These are phyloP conservation scores for Ornithoptera priamus DNA, from an alignment of 2,888 invertebrate species.

Conservation along the genomic window DNA sequence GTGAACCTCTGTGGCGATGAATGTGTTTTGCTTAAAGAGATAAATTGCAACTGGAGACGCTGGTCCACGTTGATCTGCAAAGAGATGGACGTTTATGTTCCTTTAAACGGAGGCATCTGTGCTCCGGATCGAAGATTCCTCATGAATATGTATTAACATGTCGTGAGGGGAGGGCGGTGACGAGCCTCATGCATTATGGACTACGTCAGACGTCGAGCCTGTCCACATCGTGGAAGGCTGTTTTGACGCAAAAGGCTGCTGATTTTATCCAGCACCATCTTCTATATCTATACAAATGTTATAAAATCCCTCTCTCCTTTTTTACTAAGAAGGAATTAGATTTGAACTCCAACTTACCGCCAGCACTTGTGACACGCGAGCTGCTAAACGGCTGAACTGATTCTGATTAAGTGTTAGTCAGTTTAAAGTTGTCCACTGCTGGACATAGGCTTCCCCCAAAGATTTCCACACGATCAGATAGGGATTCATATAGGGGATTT, in stretches of 20 bases:
- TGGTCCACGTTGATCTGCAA: background rate
- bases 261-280: slow-evolving; percentile 11
- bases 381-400: too few species aligned
- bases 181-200: slow-evolving; percentile 23
- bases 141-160: slow-evolving; percentile 13
- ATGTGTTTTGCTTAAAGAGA: background rate
- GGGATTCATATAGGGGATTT: too few species aligned
- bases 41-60: background rate
- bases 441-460: too few species aligned
- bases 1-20: too few species aligned
- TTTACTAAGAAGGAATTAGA: background rate
- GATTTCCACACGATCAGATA: too few species aligned
- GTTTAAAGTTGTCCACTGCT: too few species aligned
- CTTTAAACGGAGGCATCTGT: slow-evolving; percentile 1
- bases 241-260: slow-evolving; percentile 20
- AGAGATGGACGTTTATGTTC: background rate
- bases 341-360: too few species aligned
- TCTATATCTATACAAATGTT: background rate
- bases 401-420: too few species aligned
- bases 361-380: too few species aligned
- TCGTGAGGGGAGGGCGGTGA: background rate
- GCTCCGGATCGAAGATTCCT: background rate
- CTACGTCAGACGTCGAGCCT: slow-evolving; percentile 15
- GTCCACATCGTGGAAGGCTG: slow-evolving; percentile 4
- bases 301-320: background rate